Conservation (phyloP, 2,888 invertebrate genomes). For the Helicoverpa assulta region DNA sequence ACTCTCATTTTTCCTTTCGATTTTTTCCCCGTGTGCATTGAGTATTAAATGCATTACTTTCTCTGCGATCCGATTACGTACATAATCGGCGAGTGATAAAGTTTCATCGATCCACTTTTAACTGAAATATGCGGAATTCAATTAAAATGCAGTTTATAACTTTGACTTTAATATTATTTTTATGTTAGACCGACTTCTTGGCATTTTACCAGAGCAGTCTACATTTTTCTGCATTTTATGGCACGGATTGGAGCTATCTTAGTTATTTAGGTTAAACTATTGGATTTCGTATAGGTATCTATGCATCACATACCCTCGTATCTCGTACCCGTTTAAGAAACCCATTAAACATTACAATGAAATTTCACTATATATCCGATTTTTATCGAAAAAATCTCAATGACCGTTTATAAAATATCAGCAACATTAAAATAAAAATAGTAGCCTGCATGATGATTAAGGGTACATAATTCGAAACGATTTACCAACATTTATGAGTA, state of each 20-base stretch:
- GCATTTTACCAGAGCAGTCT: slow-evolving; percentile 13
- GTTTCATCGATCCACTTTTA: slow-evolving; percentile 73
- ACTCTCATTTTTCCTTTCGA: slow-evolving; percentile 85
- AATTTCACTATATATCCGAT: too few relatives aligned
- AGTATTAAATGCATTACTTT: slow-evolving; percentile 84
- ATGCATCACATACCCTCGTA: too few relatives aligned
- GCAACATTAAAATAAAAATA: slow-evolving; percentile 30
- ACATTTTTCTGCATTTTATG: slow-evolving; percentile 24
- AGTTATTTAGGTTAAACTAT: background rate
- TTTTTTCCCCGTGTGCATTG: slow-evolving; percentile 76
- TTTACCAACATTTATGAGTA: slow-evolving; percentile 55
- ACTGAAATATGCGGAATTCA: slow-evolving; percentile 70
- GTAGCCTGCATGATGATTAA: slow-evolving; percentile 21
- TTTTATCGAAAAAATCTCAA: too few relatives aligned
- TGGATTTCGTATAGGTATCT: background rate
- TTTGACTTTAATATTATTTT: slow-evolving; percentile 34
- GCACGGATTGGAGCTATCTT: background rate
- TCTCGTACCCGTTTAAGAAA: too few relatives aligned
- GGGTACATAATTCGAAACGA: slow-evolving; percentile 44
- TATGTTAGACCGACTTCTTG: slow-evolving; percentile 35
- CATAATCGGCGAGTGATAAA: slow-evolving; percentile 72
- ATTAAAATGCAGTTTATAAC: slow-evolving; percentile 50
- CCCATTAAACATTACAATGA: too few relatives aligned
- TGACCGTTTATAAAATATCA: background rate
- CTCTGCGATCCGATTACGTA: slow-evolving; percentile 84